Conservation (phyloP, 2,888 invertebrate species). For the Eupithecia abbreviata region DNA sequence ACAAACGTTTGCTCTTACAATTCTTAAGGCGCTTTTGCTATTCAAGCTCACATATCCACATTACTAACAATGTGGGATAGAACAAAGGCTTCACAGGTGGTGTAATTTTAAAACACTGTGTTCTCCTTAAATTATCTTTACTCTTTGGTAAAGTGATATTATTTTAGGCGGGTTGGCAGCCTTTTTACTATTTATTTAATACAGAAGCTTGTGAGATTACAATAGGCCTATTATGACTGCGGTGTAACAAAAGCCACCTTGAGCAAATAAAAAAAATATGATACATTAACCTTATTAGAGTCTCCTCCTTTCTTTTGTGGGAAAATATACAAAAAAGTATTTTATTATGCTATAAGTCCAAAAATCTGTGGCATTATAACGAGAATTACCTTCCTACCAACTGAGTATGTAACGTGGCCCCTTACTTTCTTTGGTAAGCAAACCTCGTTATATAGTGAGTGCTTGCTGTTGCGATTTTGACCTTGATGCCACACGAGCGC, state of each 20-base stretch:
- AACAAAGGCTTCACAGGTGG: slow-evolving; percentile 4
- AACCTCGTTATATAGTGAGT: slow-evolving; percentile 32
- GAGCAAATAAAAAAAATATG: not conserved
- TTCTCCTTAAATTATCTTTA: not conserved
- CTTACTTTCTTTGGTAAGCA: slow-evolving; percentile 27
- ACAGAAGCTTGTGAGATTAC: not conserved
- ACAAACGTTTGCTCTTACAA: slow-evolving; percentile 16
- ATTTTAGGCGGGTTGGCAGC: not conserved
- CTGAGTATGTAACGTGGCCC: not conserved
- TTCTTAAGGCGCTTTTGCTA: slow-evolving; percentile 17
- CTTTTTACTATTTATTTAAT: not conserved
- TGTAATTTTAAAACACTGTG: not conserved
- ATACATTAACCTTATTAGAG: no score
- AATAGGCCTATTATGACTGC: not conserved
- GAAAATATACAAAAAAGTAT: no score
- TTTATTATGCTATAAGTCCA: not conserved
- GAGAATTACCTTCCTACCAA: not conserved
- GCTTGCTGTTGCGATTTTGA: slow-evolving; percentile 19
- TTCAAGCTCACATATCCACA: slow-evolving; percentile 11
- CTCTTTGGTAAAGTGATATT: not conserved
- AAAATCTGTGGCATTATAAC: not conserved
- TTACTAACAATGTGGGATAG: not conserved
- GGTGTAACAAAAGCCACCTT: no score
- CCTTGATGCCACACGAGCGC: slow-evolving; percentile 25
- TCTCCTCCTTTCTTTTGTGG: no score